These are phyloP conservation scores for Corvus hawaiiensis DNA, from an alignment of 2,113 vertebrate genomes.

Conservation along the genomic window DNA sequence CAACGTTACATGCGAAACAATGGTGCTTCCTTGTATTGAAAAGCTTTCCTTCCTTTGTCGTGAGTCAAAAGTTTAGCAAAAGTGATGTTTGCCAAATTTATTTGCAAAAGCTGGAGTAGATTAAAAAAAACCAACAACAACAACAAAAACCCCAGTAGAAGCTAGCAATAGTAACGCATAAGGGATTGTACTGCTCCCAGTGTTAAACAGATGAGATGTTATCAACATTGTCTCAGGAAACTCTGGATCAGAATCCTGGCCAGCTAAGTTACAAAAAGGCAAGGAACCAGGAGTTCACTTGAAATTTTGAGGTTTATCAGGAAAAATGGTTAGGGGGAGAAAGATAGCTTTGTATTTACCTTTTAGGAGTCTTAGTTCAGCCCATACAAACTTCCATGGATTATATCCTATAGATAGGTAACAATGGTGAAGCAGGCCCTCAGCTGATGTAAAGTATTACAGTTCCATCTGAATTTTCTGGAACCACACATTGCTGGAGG, in stretches of 20 bases:
- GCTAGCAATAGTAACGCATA: slow-evolving; percentile 7
- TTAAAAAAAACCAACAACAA: not conserved
- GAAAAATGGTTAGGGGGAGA: not conserved
- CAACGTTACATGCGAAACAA: slow-evolving; percentile 28
- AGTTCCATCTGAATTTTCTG: not conserved
- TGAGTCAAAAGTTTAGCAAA: slow-evolving; percentile 51
- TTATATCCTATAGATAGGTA: not conserved
- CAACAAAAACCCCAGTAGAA: not conserved
- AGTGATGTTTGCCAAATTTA: not conserved
- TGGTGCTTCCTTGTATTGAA: slow-evolving; percentile 60
- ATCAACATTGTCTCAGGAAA: not conserved
- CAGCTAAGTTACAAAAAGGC: not conserved
- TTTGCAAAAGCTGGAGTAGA: not conserved
- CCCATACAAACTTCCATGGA: not conserved
- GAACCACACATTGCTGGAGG: not conserved
- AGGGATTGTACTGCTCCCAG: not conserved
- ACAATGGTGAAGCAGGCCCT: not conserved
- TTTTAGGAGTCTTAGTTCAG: not conserved
- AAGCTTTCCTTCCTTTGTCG: slow-evolving; percentile 64
- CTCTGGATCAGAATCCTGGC: not conserved
- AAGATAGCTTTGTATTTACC: not conserved
- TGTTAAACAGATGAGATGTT: slow-evolving; percentile 4
- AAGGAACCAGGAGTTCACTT: not conserved
- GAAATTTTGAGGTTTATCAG: not conserved
- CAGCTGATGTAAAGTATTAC: not conserved